Evolutionary conservation across 2,888 invertebrate species (phyloP), one percentile per base, ranked within the genome.

Genomic region (Drosophila quinaria): DNA sequence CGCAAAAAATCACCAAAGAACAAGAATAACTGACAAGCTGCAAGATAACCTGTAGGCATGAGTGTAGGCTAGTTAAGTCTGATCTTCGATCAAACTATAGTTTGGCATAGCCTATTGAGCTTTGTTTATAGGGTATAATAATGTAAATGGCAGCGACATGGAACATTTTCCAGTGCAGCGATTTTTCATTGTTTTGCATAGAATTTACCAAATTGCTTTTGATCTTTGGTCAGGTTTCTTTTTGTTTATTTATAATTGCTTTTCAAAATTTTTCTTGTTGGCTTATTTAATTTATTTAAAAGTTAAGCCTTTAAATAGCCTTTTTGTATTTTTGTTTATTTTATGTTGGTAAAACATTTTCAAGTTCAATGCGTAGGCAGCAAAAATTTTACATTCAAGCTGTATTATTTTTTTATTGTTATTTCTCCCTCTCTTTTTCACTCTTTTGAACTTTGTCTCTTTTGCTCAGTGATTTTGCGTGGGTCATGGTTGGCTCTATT

Each of bases 291-390:
- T 76, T 67, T 70, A 54, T 72, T 61, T 72, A 65, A 74, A 56
- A 47, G 47, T 39, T 54, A 60, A 72, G 35, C 46, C 54, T 80
- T 60, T 70, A 81, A 78, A 74, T 75, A 74, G 65, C 55, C 63
- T 47, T 62, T 65, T 86, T 82, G 77, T 86, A 37, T 4, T 22
- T 13, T 46, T n/a, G n/a, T n/a, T 44, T 15, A 10, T 17, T 17
- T 22, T 8, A 29, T 49, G 17, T 61, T 61, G 54, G 55, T 72
- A 46, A 71, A 83, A 78, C 67, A 87, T 70, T 89, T 84, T 84
- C 83, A 84, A 84, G 83, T 89, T 84, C 83, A 84, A 70, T 70
- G 75, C 70, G 87, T 87, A 85, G 83, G 89, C 61, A 41, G 75
- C 67, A 73, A 61, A 67, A 65, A 22, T 50, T 69, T 58, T 47